Percentiles rank a stretch among this genome's conserved stretches.
These are phyloP conservation scores for Nasonovia ribisnigri DNA, from an alignment of 2,888 invertebrate genomes.

Conservation along the genomic window DNA sequence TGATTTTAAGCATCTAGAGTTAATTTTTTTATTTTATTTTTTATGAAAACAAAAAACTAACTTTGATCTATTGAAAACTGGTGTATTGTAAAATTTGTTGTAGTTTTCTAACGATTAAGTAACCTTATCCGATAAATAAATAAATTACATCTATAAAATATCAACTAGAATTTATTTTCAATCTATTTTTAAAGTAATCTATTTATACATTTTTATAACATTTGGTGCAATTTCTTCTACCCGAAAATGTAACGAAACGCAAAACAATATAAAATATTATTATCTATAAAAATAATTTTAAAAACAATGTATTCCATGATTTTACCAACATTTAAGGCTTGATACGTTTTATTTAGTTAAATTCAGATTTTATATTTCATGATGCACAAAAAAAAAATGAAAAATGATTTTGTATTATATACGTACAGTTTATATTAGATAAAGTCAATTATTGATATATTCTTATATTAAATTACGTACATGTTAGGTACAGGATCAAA, in stretches of 20 bases:
- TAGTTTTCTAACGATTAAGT: not conserved
- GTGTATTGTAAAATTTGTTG: not conserved
- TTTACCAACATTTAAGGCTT: accelerated
- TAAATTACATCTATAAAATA: not conserved
- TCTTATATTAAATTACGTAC: not conserved
- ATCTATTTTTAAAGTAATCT: not conserved
- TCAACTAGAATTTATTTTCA: not conserved
- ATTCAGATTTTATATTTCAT: not conserved
- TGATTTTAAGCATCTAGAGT: not conserved
- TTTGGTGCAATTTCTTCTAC: not conserved
- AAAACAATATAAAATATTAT: not conserved
- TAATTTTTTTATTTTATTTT: not conserved
- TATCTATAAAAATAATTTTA: not conserved
- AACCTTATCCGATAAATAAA: not conserved
- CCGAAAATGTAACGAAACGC: not conserved
- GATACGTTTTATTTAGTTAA: not conserved
- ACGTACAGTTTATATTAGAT: too few relatives aligned
- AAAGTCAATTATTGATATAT: not conserved
- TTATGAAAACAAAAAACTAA: not conserved
- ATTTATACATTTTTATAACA: not conserved
- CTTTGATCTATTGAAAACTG: not conserved
- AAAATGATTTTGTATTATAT: not conserved
- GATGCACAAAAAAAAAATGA: not conserved
- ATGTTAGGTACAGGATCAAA: not conserved
- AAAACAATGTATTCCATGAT: not conserved